Evolutionary conservation across 2,797 vertebrate species (phyloP).

Genomic region (Potorous gilbertii): DNA sequence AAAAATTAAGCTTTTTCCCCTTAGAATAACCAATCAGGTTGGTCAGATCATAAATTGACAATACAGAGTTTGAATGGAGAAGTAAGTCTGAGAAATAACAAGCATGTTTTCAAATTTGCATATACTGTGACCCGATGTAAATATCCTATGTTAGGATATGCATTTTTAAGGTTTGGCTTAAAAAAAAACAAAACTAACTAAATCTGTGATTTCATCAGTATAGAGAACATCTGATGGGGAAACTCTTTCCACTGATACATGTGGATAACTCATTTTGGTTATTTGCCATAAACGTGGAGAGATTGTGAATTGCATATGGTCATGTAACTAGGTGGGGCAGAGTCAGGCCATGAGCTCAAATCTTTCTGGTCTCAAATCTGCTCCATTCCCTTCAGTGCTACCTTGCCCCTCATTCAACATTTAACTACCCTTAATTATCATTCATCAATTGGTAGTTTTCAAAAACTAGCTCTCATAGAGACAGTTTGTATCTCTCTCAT

Average conservation of each 20-base stretch:
- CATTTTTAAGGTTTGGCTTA: neutral
- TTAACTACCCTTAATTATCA: neutral
- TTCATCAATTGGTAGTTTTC: neutral
- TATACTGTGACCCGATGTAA: neutral
- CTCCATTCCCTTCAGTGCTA: neutral
- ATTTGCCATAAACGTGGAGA: neutral
- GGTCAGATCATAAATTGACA: neutral
- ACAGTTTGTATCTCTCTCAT: neutral
- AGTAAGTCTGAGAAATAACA: fast-evolving
- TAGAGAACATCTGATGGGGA: neutral
- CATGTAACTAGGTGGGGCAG: neutral
- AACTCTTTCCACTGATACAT: neutral
- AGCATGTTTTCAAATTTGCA: neutral
- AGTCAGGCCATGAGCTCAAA: neutral
- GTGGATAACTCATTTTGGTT: neutral
- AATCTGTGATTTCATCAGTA: neutral
- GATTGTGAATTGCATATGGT: neutral
- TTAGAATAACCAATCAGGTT: too few relatives aligned
- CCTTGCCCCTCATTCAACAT: neutral
- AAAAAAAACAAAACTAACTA: neutral
- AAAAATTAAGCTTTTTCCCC: neutral
- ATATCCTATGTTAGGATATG: neutral
- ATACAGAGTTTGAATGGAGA: neutral
- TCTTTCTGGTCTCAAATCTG: neutral
- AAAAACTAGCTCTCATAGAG: neutral